Conservation (phyloP, 2,113 vertebrate genomes). For the Anseranas semipalmata region DNA sequence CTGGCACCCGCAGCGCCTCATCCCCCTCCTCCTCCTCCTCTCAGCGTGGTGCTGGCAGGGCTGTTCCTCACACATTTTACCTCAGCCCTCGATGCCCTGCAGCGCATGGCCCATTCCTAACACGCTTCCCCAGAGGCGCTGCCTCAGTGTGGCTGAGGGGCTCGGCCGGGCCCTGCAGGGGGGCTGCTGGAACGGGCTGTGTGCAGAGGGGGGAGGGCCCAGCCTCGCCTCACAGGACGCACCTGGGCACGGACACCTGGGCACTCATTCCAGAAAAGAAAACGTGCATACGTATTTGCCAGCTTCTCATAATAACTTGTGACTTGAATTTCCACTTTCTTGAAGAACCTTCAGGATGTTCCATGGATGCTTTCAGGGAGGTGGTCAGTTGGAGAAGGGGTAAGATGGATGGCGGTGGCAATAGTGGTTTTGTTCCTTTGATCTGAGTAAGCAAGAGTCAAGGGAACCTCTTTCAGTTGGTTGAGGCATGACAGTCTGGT, state of each 20-base stretch:
- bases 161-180: no score
- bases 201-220: fast-evolving
- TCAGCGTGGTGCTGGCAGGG: no score
- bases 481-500: not conserved
- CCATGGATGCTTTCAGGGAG: not conserved
- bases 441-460: not conserved
- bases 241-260: not conserved
- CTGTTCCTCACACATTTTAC: no score
- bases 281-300: fast-evolving
- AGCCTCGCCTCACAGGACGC: not conserved
- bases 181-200: not conserved
- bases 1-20: no score
- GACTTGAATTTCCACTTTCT: not conserved
- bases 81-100: no score
- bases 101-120: no score
- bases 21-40: no score
- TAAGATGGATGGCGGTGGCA: not conserved
- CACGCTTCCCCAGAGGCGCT: not conserved
- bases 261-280: not conserved
- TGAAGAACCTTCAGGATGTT: not conserved
- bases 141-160: no score
- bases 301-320: not conserved
- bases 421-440: not conserved
- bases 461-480: not conserved
- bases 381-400: not conserved